Evolutionary conservation across 2,797 vertebrate genomes (phyloP).

Genomic region (Microchirus variegatus): DNA sequence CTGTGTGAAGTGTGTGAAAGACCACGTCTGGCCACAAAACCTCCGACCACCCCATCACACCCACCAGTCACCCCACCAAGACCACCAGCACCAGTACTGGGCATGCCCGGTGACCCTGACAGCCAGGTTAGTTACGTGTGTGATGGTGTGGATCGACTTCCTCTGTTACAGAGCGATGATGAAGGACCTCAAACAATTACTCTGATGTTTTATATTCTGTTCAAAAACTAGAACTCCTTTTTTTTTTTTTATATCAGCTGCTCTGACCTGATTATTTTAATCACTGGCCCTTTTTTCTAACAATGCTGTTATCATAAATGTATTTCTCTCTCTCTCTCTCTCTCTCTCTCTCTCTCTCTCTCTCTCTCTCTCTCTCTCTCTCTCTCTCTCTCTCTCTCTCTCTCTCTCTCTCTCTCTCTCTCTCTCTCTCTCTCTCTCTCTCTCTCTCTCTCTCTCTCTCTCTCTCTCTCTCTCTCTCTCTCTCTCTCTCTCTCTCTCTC

Average conservation of each 20-base stretch:
- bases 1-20: constrained; percentile 91
- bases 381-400: not conserved
- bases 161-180: no score
- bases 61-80: constrained; percentile 75
- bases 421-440: not conserved
- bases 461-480: not conserved
- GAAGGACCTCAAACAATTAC: no score
- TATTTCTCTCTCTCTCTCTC: not conserved
- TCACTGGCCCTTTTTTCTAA: no score
- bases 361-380: not conserved
- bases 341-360: not conserved
- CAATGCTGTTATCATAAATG: no score
- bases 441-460: not conserved
- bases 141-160: not conserved
- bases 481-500: not conserved
- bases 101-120: constrained; percentile 70
- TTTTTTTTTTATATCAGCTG: no score
- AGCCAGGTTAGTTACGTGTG: constrained; percentile 69
- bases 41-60: constrained; percentile 74
- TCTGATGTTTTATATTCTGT: no score
- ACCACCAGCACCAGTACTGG: constrained; percentile 70
- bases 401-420: not conserved
- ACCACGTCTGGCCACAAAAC: constrained; percentile 86
- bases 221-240: no score
- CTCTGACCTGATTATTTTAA: no score